phyloP scores from a whole-genome alignment of 1,140 invertebrate species.

The Teleogryllus occipitalis region DNA sequence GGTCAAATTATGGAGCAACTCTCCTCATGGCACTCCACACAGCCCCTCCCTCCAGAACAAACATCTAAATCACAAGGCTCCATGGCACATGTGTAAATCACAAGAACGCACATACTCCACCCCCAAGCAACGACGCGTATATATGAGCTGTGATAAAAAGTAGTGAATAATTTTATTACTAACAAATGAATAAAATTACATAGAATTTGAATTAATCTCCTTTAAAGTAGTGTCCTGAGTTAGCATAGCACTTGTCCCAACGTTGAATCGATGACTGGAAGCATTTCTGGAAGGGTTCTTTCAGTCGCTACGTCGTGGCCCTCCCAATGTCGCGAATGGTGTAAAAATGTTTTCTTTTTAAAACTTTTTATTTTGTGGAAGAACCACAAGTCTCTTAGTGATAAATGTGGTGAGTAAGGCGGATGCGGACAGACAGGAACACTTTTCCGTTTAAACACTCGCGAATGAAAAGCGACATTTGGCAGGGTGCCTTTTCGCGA shows the following conservation, averaged over 20 bases:
- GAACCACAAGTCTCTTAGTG: slow-evolving; percentile 28
- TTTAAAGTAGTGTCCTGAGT: background rate
- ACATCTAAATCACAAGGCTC: no score
- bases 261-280: slow-evolving; percentile 19
- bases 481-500: slow-evolving; percentile 32
- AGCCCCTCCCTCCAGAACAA: no score
- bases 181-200: background rate
- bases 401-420: slow-evolving; percentile 31
- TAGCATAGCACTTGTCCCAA: background rate
- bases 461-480: slow-evolving; percentile 25
- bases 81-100: no score
- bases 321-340: slow-evolving; percentile 26
- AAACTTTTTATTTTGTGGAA: slow-evolving; percentile 28
- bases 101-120: no score
- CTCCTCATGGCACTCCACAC: no score
- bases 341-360: background rate
- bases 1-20: no score
- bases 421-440: slow-evolving; percentile 27
- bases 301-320: background rate
- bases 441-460: slow-evolving; percentile 27
- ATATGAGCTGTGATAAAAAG: background rate
- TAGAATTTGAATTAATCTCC: background rate
- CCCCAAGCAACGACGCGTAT: no score
- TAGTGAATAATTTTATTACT: background rate
- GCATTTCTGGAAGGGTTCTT: slow-evolving; percentile 15